Evolutionary conservation across 2,113 vertebrate genomes (phyloP).

Genomic region (Oxygymnocypris stewartii): DNA sequence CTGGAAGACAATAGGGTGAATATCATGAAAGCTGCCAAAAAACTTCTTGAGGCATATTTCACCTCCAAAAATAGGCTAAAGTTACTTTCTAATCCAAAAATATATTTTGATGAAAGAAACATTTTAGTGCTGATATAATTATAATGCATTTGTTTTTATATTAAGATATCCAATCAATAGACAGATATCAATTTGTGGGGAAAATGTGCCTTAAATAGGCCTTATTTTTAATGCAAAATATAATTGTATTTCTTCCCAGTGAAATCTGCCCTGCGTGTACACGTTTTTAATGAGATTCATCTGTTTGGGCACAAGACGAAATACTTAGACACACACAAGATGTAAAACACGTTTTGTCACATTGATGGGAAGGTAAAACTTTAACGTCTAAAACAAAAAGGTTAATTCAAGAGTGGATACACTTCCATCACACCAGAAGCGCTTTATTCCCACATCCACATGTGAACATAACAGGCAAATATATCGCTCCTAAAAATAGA

Average conservation of each 20-base stretch:
- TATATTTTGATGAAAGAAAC: not conserved
- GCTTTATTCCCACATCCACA: conserved; percentile 8
- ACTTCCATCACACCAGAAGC: not conserved
- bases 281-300: not conserved
- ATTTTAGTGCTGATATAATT: too few relatives aligned
- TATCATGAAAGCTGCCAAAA: not conserved
- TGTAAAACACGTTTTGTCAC: not conserved
- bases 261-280: not conserved
- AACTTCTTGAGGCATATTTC: not conserved
- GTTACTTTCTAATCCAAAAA: too few relatives aligned
- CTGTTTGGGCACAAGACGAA: not conserved
- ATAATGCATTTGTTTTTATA: too few relatives aligned
- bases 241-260: not conserved
- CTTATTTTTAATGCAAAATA: not conserved
- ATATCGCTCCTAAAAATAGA: conserved; percentile 20
- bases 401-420: not conserved
- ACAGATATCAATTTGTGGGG: too few relatives aligned
- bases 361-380: not conserved
- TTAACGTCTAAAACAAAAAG: not conserved
- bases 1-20: not conserved
- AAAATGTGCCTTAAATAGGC: too few relatives aligned
- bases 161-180: too few relatives aligned
- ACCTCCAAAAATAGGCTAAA: not conserved
- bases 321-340: not conserved
- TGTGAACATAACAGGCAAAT: conserved; percentile 20